phyloP scores from a whole-genome alignment of 35 echinoderm and acorn worm genomes.

The Nesometra sesokonis region DNA sequence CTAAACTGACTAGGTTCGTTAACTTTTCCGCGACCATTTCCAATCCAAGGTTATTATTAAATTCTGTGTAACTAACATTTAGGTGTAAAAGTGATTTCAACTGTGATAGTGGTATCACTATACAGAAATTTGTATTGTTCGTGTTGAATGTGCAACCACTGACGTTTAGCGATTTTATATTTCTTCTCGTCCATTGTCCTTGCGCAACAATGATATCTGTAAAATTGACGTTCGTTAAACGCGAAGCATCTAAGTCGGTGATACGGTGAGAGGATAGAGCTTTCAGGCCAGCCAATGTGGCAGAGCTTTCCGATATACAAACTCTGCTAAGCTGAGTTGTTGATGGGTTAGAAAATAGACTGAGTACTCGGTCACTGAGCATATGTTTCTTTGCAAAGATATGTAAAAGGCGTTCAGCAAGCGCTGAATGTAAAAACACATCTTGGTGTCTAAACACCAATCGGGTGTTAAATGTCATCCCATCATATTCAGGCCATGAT shows the following conservation, averaged over 20 bases:
- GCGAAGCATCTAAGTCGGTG: slow-evolving; percentile 68
- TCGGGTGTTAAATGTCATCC: slow-evolving; percentile 37
- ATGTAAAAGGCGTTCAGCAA: slow-evolving; percentile 63
- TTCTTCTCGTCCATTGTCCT: slow-evolving; percentile 87
- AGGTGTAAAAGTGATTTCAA: slow-evolving; percentile 71
- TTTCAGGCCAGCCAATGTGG: slow-evolving; percentile 58
- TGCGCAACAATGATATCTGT: slow-evolving; percentile 94
- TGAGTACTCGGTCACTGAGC: slow-evolving; percentile 58
- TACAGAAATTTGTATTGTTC: slow-evolving; percentile 95
- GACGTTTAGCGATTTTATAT: slow-evolving; percentile 73
- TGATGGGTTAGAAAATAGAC: slow-evolving; percentile 64
- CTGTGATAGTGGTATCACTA: slow-evolving; percentile 89
- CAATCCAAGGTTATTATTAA: slow-evolving; percentile 85
- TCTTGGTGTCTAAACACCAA: slow-evolving; percentile 64
- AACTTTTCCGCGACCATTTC: slow-evolving; percentile 72
- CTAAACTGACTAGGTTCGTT: slow-evolving; percentile 70
- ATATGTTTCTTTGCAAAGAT: slow-evolving; percentile 42
- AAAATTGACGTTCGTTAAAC: slow-evolving; percentile 73
- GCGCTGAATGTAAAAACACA: slow-evolving; percentile 52
- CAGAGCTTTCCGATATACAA: slow-evolving; percentile 41
- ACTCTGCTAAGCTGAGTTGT: slow-evolving; percentile 53
- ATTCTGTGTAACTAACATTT: slow-evolving; percentile 97
- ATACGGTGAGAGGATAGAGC: slow-evolving; percentile 75
- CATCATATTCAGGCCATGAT: slow-evolving; percentile 24
- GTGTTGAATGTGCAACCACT: slow-evolving; percentile 77